Conservation (phyloP, 2,797 vertebrate species). For the Microctenopoma lineatum region DNA sequence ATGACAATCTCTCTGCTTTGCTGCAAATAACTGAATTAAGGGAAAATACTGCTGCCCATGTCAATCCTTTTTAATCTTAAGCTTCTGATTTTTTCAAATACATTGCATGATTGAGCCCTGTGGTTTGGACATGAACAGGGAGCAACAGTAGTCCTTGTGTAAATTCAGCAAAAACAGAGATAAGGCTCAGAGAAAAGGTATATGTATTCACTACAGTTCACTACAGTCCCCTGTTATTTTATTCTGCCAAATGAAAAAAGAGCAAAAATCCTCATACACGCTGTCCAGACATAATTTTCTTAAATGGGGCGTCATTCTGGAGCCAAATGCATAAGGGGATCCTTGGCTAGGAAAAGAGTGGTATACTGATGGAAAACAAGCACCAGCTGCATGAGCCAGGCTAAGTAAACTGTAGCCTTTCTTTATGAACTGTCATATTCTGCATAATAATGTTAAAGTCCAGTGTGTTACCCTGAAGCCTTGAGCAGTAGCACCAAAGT, state of each 20-base stretch:
- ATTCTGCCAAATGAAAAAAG: conserved; percentile 36
- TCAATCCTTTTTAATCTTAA: conserved; percentile 28
- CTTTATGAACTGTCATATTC: conserved; percentile 31
- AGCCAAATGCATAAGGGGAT: conserved; percentile 34
- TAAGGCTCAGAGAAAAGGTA: conserved; percentile 11
- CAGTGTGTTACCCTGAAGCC: background rate
- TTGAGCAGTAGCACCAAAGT: background rate
- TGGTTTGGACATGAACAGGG: conserved; percentile 24
- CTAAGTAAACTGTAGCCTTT: conserved; percentile 27
- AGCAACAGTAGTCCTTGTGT: background rate
- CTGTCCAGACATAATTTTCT: conserved; percentile 38
- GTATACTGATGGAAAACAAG: conserved; percentile 49
- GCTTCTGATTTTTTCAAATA: conserved; percentile 26
- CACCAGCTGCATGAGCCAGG: conserved; percentile 37
- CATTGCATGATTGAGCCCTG: conserved; percentile 13
- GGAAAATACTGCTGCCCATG: conserved; percentile 20
- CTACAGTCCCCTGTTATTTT: conserved; percentile 22
- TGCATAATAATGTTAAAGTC: conserved; percentile 14
- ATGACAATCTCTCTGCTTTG: conserved; percentile 69
- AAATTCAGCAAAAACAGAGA: conserved; percentile 17
- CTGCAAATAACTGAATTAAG: conserved; percentile 58
- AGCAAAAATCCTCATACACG: conserved; percentile 25
- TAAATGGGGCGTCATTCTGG: conserved; percentile 39
- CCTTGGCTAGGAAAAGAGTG: conserved; percentile 42
- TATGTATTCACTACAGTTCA: conserved; percentile 15